Percentiles rank a stretch among this genome's conserved stretches.
These are phyloP conservation scores for Pterois miles DNA, from an alignment of 2,797 vertebrate genomes.

Conservation along the genomic window DNA sequence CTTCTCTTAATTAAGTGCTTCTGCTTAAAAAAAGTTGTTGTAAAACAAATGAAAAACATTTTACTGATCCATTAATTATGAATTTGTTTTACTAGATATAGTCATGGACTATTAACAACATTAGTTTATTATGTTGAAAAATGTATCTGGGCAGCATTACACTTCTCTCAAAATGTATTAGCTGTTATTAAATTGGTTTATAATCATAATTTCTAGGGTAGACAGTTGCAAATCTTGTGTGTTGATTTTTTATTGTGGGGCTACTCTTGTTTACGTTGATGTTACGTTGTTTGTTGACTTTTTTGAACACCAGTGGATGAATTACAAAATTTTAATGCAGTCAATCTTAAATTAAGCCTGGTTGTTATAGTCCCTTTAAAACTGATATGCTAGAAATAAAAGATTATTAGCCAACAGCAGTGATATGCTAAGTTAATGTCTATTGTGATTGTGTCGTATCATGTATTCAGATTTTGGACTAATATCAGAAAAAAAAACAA, in stretches of 20 bases:
- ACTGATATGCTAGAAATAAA: not conserved
- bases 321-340: not conserved
- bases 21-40: not conserved
- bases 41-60: not conserved
- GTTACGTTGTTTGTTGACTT: too few species aligned
- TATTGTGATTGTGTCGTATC: not conserved
- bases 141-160: not conserved
- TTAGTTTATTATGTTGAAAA: not conserved
- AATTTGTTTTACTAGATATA: not conserved
- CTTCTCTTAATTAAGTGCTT: not conserved
- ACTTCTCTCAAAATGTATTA: not conserved
- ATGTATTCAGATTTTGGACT: not conserved
- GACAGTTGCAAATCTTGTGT: not conserved
- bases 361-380: not conserved
- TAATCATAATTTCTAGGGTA: not conserved
- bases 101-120: not conserved
- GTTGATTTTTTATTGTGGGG: not conserved
- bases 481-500: not conserved
- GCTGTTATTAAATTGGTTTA: not conserved
- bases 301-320: not conserved
- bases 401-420: not conserved
- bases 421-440: not conserved
- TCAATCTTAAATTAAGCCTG: conserved; percentile 9
- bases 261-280: too few species aligned
- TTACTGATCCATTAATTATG: too few species aligned